Evolutionary conservation across 2,888 invertebrate species (phyloP), one percentile per base, ranked within the genome.

Genomic region (Hyposoter dolosus): DNA sequence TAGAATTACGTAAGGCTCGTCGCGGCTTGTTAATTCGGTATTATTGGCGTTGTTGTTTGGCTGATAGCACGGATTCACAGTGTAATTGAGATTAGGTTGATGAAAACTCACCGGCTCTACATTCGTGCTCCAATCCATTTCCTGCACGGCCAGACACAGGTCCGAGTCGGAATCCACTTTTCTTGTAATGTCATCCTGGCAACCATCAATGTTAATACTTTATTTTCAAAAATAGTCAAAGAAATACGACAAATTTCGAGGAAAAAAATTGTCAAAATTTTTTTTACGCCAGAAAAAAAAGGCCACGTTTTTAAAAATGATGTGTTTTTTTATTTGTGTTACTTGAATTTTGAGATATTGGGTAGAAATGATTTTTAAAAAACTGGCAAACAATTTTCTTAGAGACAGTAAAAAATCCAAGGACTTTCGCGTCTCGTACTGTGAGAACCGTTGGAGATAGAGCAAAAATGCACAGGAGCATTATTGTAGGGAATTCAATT

Each of bases 101-200:
- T 94, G 94, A 89, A 92, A 94, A 94, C 94, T 94, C 94, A 94
- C 94, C 94, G 94, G 93, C 91, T 94, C 94, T 86, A 92, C 88
- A 87, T 90, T 92, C 66, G 91, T 92, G 90, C 93, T 91, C 90
- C 93, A 91, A 71, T 93, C 93, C 88, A 92, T 89, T 68, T 94
- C 95, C 88, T 95, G 95, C 89, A 98, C 98, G 92, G 97, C 97
- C 90, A 98, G 96, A 94, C 98, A 98, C 88, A 98, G 95, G 94
- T 98, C 98, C n/a, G 98, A 98, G 94, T 98, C 98, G 4, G 98
- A 98, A 94, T 98, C 98, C 69, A 96, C 95, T 92, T 96, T 96
- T 90, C 96, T 95, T 85, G 96, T 95, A 88, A 95, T 95, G 90
- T 95, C 96, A 92, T 97, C 97, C 97, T 97, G 93, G 83, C 92